Conservation (phyloP, 2,797 vertebrate species). For the Alectoris magna region DNA sequence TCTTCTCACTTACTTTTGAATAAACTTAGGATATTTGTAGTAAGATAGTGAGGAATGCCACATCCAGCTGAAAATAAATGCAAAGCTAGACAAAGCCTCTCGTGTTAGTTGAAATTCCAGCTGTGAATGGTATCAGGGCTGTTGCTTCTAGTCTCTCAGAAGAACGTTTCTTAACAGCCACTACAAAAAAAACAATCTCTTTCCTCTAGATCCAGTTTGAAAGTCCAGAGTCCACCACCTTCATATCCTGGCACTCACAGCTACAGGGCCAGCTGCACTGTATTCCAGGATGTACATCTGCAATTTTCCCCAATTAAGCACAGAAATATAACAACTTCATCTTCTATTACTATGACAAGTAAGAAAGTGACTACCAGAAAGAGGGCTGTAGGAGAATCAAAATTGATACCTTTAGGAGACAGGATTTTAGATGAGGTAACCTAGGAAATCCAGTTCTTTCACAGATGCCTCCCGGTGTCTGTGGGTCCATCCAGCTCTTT, state of each 20-base stretch:
- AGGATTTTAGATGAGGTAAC: not conserved
- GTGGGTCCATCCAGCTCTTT: not conserved
- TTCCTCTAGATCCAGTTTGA: not conserved
- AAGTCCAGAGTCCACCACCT: not conserved
- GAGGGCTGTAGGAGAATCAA: not conserved
- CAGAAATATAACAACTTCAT: not conserved
- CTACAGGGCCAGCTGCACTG: not conserved
- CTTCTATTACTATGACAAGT: not conserved
- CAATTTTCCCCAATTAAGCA: not conserved
- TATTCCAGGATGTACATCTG: not conserved
- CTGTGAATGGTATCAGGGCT: not conserved
- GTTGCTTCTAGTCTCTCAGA: not conserved
- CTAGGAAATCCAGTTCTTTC: not conserved
- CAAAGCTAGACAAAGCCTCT: not conserved
- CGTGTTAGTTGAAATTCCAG: not conserved
- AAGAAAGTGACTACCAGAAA: not conserved
- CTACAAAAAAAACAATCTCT: not conserved
- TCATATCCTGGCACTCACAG: accelerated
- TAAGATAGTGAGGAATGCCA: not conserved
- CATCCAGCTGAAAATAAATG: not conserved
- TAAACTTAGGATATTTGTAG: not conserved
- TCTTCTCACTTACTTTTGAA: not conserved
- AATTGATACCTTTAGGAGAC: not conserved
- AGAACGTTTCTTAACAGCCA: not conserved
- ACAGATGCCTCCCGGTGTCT: not conserved